Base-by-base conservation (phyloP, 2,888 invertebrate species). In the Itoplectis maculator region DNA sequence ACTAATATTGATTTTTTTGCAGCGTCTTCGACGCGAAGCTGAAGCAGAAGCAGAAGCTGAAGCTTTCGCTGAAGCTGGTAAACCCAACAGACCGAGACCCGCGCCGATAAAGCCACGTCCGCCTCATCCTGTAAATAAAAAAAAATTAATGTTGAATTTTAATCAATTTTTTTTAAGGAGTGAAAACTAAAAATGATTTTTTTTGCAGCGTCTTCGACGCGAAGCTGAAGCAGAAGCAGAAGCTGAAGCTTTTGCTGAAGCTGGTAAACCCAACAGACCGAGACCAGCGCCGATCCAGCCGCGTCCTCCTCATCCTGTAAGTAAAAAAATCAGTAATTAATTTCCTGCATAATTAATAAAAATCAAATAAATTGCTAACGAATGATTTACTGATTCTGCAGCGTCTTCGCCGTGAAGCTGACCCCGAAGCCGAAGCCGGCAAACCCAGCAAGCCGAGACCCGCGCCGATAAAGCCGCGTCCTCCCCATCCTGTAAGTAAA, bases 401-500 rank as follows among this genome's bases (percentile, higher is more conserved):
- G 85, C 83, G 85, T 35, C 54, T 70, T 69, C 82, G 82, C 8
- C 84, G 84, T 20, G 82, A 85, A 69, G 63, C 82, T 7, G 79
- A 82, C n/a, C 49, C 77, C 15, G 56, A 56, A 29, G 56, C 77
- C 4, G 81, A 70, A 49, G 63, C 80, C 0, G 80, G 56, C 6
- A 70, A 85, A 56, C 54, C 82, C 2, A 66, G 56, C n/a, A 74
- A 61, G 3, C 76, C 42, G 15, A 54, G 76, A 47, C 83, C 84
- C 3, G 20, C 23, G 4, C 76, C 75, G 18, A 15, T 84, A 37
- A 79, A 80, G 4, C 78, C 74, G n/a, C 84, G 85, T 23, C 84
- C 81, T 13, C 63, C 78, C 7, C 86, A 82, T 15, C 85, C 85
- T 1, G 86, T 87, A 79, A 85, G 75, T 75, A 35, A 18, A 51